Conservation (phyloP, 2,113 vertebrate species). For the Tor tambroides region DNA sequence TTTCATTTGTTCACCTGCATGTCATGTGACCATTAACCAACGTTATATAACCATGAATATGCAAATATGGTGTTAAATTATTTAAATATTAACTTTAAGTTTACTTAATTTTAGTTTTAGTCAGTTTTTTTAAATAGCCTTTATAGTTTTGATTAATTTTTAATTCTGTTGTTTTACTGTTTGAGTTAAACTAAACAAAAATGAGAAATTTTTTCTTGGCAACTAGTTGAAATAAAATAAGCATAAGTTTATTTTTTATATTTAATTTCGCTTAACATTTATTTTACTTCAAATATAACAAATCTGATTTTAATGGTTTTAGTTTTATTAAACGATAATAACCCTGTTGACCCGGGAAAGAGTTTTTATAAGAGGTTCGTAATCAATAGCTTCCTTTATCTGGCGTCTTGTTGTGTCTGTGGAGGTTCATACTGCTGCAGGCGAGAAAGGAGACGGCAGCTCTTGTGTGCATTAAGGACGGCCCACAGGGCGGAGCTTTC, state of each 20-base stretch:
- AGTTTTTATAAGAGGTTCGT: slow-evolving; percentile 16
- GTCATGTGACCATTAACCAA: background rate
- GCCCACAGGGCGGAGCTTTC: slow-evolving; percentile 68
- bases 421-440: slow-evolving; percentile 38
- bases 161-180: too few species aligned
- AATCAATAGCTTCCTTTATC: slow-evolving; percentile 53
- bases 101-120: background rate
- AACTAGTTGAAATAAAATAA: too few species aligned
- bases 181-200: too few species aligned
- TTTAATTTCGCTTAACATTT: background rate
- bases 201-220: too few species aligned
- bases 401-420: slow-evolving; percentile 47
- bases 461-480: slow-evolving; percentile 49
- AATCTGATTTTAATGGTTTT: background rate
- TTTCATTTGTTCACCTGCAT: background rate
- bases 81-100: background rate
- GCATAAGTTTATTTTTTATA: too few species aligned
- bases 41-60: background rate
- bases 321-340: background rate
- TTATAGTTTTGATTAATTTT: too few species aligned
- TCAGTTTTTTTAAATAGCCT: too few species aligned
- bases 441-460: slow-evolving; percentile 13
- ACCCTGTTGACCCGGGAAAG: background rate
- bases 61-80: background rate
- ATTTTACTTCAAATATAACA: background rate